These are phyloP conservation scores for Alexandromys fortis DNA, from an alignment of 2,113 vertebrate genomes.

Conservation along the genomic window DNA sequence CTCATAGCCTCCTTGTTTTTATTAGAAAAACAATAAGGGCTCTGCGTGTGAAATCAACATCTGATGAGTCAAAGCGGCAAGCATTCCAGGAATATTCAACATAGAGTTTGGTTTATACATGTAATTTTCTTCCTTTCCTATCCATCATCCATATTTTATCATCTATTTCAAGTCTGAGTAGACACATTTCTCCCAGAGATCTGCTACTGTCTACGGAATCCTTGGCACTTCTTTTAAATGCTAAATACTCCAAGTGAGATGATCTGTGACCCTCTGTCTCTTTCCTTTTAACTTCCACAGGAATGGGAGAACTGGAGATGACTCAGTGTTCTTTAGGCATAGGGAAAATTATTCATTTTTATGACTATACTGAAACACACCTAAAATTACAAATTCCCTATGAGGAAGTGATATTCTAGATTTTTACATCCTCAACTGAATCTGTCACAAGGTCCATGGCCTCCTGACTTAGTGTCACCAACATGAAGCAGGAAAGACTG, in stretches of 20 bases:
- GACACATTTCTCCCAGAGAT: conserved; percentile 1
- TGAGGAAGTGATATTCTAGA: not conserved
- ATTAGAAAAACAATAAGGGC: not conserved
- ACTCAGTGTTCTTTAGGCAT: not conserved
- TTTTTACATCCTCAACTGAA: conserved; percentile 9
- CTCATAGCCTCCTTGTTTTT: not conserved
- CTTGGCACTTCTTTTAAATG: conserved; percentile 44
- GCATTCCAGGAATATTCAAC: not conserved
- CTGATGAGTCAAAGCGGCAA: conserved; percentile 8
- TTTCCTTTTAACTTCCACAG: not conserved
- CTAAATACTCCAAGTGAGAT: not conserved
- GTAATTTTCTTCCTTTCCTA: not conserved
- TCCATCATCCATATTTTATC: conserved; percentile 18
- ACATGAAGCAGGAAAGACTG: not conserved
- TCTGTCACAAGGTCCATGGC: not conserved
- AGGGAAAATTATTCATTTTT: not conserved
- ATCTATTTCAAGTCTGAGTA: conserved; percentile 3
- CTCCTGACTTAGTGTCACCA: not conserved
- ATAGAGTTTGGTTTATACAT: not conserved
- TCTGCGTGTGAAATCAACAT: not conserved
- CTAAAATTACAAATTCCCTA: conserved; percentile 45
- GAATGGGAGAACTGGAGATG: not conserved
- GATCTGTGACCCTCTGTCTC: not conserved
- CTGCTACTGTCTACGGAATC: not conserved
- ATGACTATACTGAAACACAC: not conserved